Conservation (phyloP, 2,797 vertebrate genomes). For the Nothura maculosa region DNA sequence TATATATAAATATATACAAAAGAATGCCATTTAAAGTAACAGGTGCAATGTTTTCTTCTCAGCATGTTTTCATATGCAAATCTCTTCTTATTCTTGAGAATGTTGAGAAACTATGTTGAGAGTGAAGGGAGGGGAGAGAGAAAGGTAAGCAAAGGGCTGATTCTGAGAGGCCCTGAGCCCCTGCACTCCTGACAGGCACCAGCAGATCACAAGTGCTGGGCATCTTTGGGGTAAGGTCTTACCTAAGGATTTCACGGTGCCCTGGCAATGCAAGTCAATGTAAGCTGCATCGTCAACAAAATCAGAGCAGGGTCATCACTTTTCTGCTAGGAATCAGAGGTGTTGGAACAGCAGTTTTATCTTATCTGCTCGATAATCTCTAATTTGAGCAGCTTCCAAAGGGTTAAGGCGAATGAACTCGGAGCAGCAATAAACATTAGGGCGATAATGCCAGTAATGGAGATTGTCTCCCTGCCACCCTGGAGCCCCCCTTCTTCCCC, state of each 20-base stretch:
- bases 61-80: conserved; percentile 53
- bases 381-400: conserved; percentile 81
- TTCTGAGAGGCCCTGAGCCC: background rate
- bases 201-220: background rate
- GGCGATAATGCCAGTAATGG: conserved; percentile 18
- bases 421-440: conserved; percentile 38
- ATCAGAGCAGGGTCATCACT: conserved; percentile 85
- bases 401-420: conserved; percentile 81
- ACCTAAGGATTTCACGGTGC: background rate
- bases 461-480: background rate
- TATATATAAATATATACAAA: conserved; percentile 46
- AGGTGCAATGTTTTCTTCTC: background rate
- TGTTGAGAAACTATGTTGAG: background rate
- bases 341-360: conserved; percentile 82
- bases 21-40: conserved; percentile 69
- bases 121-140: background rate
- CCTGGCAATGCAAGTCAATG: background rate
- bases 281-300: conserved; percentile 58
- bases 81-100: conserved; percentile 26
- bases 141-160: background rate
- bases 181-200: background rate
- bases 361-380: conserved; percentile 84
- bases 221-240: background rate
- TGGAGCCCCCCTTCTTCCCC: background rate
- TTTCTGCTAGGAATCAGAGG: conserved; percentile 77